A percentile compares a stretch with the other conserved stretches of the same genome.
These are phyloP conservation scores for Eucriotettix oculatus DNA, from an alignment of 2,888 invertebrate genomes.

Conservation along the genomic window DNA sequence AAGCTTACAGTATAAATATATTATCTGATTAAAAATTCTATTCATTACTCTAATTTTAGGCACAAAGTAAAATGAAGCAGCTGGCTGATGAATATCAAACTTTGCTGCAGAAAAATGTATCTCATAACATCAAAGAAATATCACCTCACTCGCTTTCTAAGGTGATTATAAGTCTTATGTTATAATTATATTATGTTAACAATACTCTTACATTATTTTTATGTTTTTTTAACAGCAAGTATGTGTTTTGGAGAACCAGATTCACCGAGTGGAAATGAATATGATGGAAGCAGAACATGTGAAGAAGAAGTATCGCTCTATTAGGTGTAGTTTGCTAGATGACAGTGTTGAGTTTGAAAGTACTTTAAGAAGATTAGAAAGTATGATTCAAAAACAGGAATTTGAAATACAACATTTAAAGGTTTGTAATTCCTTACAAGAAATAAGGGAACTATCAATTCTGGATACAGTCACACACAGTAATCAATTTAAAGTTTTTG, in stretches of 20 bases:
- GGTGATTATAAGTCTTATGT: not conserved
- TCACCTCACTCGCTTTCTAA: not conserved
- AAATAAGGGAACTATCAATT: not conserved
- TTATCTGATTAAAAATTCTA: no score
- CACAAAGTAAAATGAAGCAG: conserved; percentile 19
- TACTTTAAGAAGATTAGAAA: conserved; percentile 50
- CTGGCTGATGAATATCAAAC: conserved; percentile 22
- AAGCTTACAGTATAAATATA: no score
- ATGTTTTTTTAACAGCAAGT: conserved; percentile 24
- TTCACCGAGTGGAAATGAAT: conserved; percentile 64
- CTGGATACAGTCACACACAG: not conserved
- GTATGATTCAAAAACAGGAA: conserved; percentile 46
- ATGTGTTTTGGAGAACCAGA: conserved; percentile 58
- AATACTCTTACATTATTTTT: conserved; percentile 19
- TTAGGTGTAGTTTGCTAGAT: conserved; percentile 43
- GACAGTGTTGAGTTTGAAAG: conserved; percentile 60
- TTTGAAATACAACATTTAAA: conserved; percentile 59
- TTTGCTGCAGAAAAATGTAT: conserved; percentile 16
- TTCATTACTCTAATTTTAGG: conserved; percentile 18
- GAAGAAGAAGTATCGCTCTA: conserved; percentile 56
- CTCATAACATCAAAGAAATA: not conserved
- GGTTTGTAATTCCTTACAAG: conserved; percentile 23
- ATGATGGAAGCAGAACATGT: conserved; percentile 68
- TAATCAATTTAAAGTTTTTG: no score
- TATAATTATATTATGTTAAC: not conserved